Percentiles rank a stretch among this genome's conserved stretches.
Evolutionary conservation across 2,113 vertebrate species (phyloP).

Genomic region (Arvicanthis niloticus): DNA sequence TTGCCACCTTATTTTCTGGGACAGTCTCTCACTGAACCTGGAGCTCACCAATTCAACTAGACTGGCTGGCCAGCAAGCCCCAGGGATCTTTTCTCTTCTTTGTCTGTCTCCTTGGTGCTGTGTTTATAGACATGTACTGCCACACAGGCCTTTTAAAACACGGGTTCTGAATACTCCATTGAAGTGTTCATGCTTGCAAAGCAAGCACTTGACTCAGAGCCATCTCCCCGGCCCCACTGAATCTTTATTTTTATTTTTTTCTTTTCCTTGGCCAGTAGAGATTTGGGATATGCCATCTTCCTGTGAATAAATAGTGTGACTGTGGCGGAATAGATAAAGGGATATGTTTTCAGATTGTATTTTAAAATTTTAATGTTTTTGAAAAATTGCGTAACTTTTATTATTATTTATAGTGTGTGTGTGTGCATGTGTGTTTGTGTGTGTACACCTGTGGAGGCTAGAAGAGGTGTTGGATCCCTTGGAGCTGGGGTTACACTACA

Average conservation of each 20-base stretch:
- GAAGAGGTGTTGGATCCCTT: too few relatives aligned
- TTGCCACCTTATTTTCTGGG: not conserved
- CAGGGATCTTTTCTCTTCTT: not conserved
- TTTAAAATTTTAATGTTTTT: not conserved
- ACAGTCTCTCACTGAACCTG: not conserved
- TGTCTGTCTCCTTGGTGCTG: not conserved
- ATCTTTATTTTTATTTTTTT: not conserved
- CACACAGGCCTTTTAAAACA: not conserved
- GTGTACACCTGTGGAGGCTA: not conserved
- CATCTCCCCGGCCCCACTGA: not conserved
- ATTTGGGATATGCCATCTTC: not conserved
- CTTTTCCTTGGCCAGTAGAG: not conserved
- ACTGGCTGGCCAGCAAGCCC: not conserved
- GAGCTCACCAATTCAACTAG: not conserved
- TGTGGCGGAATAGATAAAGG: not conserved
- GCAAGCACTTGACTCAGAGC: not conserved
- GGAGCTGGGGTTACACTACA: not conserved
- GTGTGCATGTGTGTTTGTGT: too few relatives aligned
- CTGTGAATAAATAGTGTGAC: not conserved
- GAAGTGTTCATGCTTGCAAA: not conserved
- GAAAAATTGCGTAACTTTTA: not conserved
- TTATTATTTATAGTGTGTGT: not conserved
- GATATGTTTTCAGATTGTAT: not conserved
- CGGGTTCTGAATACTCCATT: not conserved
- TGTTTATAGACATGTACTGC: not conserved